Evolutionary conservation across 2,888 invertebrate genomes (phyloP).

Genomic region (Drosophila macrothrix): DNA sequence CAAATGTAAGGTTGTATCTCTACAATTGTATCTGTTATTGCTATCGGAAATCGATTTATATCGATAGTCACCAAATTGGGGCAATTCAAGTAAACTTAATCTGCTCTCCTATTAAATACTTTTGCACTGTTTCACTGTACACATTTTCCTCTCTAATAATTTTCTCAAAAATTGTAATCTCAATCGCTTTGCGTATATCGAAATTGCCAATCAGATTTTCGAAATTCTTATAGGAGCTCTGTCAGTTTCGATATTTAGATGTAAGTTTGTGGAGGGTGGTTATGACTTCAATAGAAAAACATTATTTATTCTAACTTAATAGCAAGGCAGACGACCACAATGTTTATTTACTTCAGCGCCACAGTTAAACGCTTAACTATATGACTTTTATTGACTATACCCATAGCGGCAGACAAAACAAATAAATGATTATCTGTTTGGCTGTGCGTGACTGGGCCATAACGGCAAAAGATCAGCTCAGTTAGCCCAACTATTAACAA

Average conservation of each 20-base stretch:
- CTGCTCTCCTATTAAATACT: neutral
- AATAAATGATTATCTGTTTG: constrained; percentile 60
- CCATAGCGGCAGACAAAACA: constrained; percentile 57
- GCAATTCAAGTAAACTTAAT: neutral
- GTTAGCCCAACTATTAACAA: constrained; percentile 64
- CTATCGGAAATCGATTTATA: neutral
- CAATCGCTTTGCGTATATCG: neutral
- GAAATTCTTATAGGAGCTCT: no score
- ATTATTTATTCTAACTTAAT: neutral
- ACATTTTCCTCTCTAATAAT: neutral
- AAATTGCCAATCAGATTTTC: neutral
- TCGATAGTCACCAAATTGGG: neutral
- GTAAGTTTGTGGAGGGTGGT: neutral
- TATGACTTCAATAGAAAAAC: neutral
- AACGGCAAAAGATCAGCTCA: constrained; percentile 47
- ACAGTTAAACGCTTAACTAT: constrained; percentile 12
- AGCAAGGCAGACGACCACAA: neutral
- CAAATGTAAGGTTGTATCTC: neutral
- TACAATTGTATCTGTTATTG: neutral
- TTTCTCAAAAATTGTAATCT: neutral
- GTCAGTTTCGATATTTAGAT: neutral
- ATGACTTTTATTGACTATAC: constrained; percentile 42
- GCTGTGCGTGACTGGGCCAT: constrained; percentile 34
- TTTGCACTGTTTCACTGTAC: neutral
- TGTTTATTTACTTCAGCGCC: neutral